These are phyloP conservation scores for Oceanites oceanicus DNA, from an alignment of 2,113 vertebrate species.

Conservation along the genomic window DNA sequence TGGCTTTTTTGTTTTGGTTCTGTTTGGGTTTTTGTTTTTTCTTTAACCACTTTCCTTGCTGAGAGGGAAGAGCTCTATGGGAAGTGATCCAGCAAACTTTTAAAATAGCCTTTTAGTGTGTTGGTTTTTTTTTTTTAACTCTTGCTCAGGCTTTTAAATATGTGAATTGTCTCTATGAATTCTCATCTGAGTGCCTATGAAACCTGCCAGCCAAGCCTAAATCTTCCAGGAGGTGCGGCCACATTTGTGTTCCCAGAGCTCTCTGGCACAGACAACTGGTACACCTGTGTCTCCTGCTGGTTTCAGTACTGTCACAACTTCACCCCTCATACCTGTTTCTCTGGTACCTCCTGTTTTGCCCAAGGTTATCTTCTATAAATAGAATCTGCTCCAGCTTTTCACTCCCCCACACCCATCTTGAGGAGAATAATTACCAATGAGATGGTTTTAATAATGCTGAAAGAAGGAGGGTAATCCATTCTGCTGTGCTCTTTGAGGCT, in stretches of 20 bases:
- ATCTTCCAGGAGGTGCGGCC: conserved; percentile 12
- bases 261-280: conserved; percentile 48
- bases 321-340: conserved; percentile 47
- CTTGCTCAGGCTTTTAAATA: conserved; percentile 44
- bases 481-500: neutral
- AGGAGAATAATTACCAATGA: conserved; percentile 28
- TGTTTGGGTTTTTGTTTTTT: neutral
- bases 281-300: conserved; percentile 45
- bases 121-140: neutral
- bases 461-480: conserved; percentile 10
- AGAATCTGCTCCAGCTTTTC: conserved; percentile 39
- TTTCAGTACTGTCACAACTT: conserved; percentile 53
- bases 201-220: conserved; percentile 40
- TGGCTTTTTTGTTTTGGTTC: conserved; percentile 1
- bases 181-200: neutral
- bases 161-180: conserved; percentile 2
- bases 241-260: neutral
- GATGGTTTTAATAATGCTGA: conserved; percentile 6
- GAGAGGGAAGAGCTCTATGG: neutral
- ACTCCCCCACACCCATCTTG: conserved; percentile 34
- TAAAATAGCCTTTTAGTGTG: neutral
- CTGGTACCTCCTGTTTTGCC: conserved; percentile 64
- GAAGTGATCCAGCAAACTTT: conserved; percentile 14
- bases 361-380: conserved; percentile 54
- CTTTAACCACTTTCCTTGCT: neutral